phyloP scores from a whole-genome alignment of 1,140 invertebrate genomes.

The roundworm (Caenorhabditis elegans) region WBcel235 BX284605.5:8455001-8455500 shows the following conservation, averaged over 20 bases:
- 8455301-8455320: background rate
- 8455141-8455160: background rate
- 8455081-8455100: background rate
- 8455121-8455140: constrained; percentile 20
- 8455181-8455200: background rate
- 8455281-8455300: too few species aligned
- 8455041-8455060: background rate
- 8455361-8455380: background rate
- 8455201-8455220: too few species aligned
- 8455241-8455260: too few species aligned
- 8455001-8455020: background rate
- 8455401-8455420: background rate
- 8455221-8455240: background rate
- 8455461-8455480: background rate
- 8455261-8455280: constrained; percentile 1
- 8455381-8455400: background rate
- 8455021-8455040: background rate
- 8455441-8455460: background rate
- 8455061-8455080: background rate
- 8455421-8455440: background rate
- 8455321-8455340: background rate
- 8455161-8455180: background rate
- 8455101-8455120: background rate
- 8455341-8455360: background rate
- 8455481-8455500: constrained; percentile 27